These are phyloP conservation scores for Scomberomorus guttatus DNA, from an alignment of 2,797 vertebrate species.

Conservation along the genomic window DNA sequence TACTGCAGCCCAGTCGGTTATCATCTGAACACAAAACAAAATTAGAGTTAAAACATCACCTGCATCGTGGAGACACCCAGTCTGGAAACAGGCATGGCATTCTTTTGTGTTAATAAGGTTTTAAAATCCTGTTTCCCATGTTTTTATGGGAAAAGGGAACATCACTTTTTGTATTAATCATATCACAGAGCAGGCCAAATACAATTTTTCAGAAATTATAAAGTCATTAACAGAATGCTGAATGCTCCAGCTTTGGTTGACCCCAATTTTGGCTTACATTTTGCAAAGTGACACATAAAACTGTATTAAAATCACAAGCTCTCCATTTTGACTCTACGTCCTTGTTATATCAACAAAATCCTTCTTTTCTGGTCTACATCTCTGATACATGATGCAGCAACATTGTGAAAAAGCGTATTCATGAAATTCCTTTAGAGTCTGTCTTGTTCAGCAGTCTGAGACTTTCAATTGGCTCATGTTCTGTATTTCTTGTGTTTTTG, in stretches of 20 bases:
- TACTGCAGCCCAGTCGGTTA: slow-evolving; percentile 43
- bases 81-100: slow-evolving; percentile 35
- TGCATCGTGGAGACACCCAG: slow-evolving; percentile 19
- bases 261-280: slow-evolving; percentile 34
- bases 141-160: background rate
- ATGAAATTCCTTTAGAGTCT: slow-evolving; percentile 45
- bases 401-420: slow-evolving; percentile 32
- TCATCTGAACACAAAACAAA: slow-evolving; percentile 32
- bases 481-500: slow-evolving; percentile 24
- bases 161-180: background rate
- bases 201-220: slow-evolving; percentile 1
- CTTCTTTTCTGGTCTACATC: slow-evolving; percentile 18
- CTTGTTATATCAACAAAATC: slow-evolving; percentile 18
- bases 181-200: slow-evolving; percentile 11
- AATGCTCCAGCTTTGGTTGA: slow-evolving; percentile 38
- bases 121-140: slow-evolving; percentile 18
- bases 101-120: slow-evolving; percentile 11
- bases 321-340: slow-evolving; percentile 32
- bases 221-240: slow-evolving; percentile 30
- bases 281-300: slow-evolving; percentile 55
- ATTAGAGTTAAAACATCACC: slow-evolving; percentile 24
- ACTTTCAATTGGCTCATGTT: slow-evolving; percentile 59
- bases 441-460: slow-evolving; percentile 44
- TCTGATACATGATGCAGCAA: slow-evolving; percentile 32
- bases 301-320: slow-evolving; percentile 49